These are phyloP conservation scores for Lepetodrilus schrolli DNA, from an alignment of 2,888 invertebrate genomes.

Conservation along the genomic window DNA sequence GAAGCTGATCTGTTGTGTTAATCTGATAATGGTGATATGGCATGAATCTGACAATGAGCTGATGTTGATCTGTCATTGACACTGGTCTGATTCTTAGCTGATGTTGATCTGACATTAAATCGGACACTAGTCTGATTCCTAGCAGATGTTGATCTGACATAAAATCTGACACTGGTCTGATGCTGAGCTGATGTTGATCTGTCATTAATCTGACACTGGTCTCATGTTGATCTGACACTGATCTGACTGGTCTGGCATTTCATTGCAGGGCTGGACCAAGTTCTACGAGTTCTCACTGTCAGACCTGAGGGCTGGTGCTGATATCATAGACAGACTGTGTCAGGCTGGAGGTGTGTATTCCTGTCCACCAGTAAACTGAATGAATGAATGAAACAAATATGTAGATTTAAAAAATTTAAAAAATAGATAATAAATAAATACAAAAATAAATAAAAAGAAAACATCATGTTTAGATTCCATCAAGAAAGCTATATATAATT, in stretches of 20 bases:
- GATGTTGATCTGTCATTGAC: no score
- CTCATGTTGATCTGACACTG: neutral
- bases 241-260: neutral
- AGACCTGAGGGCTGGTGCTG: constrained; percentile 85
- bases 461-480: neutral
- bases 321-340: constrained; percentile 79
- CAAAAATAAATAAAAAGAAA: neutral
- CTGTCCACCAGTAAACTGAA: neutral
- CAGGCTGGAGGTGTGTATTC: constrained; percentile 70
- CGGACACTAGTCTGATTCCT: no score
- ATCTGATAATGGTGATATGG: no score
- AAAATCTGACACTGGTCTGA: no score
- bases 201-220: neutral
- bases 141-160: no score
- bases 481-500: neutral
- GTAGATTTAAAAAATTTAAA: neutral
- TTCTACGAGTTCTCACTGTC: constrained; percentile 90
- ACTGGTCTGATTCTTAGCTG: no score
- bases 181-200: no score
- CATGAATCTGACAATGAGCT: no score
- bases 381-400: neutral
- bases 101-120: no score
- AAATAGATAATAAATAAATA: no score
- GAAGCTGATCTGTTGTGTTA: no score
- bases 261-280: constrained; percentile 86